Evolutionary conservation across 2,888 invertebrate species (phyloP), one percentile per base, ranked within the genome.

Genomic region (Philonicus albiceps): DNA sequence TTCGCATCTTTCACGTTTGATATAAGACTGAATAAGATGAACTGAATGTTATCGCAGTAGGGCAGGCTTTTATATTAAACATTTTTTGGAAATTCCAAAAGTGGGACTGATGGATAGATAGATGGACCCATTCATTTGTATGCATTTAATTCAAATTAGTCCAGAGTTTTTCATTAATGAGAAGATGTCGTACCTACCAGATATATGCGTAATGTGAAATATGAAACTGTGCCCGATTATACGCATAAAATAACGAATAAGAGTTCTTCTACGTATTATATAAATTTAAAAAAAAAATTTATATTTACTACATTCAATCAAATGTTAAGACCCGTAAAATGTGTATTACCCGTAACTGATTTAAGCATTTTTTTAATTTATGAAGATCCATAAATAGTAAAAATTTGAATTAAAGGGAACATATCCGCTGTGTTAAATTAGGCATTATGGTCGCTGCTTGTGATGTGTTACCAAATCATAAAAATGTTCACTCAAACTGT

Each of bases 11-110:
- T 43, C 30, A 49, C 43, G 64, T 34, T 37, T 34, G 19, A 27
- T 13, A 27, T 27, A 27, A n/a, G 81, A 83, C 81, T 55, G 34
- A 34, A 37, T 34, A 31, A 64, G 81, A 64, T 83, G 22, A 83
- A 83, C 81, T 83, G 49, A 64, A 43, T 30, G 34, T 22, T 64
- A 34, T 34, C 34, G 81, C 81, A 22, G 37, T 83, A 83, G 81
- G 81, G 55, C 53, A 31, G 16, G 81, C 81, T 83, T 83, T 83
- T 83, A 83, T 83, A 83, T 64, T 64, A 27, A 27, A 19, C 19
- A 19, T 64, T 64, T 22, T n/a, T 64, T 22, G 1, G 27, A 64
- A 64, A 22, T 11, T 19, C 11, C 64, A 64, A 64, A 64, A 64
- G 22, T 1, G 64, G 64, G 64, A 64, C 64, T 64, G 64, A 22